These are phyloP conservation scores for Pachycephus smyrnensis DNA, from an alignment of 2,888 invertebrate species.

Conservation along the genomic window DNA sequence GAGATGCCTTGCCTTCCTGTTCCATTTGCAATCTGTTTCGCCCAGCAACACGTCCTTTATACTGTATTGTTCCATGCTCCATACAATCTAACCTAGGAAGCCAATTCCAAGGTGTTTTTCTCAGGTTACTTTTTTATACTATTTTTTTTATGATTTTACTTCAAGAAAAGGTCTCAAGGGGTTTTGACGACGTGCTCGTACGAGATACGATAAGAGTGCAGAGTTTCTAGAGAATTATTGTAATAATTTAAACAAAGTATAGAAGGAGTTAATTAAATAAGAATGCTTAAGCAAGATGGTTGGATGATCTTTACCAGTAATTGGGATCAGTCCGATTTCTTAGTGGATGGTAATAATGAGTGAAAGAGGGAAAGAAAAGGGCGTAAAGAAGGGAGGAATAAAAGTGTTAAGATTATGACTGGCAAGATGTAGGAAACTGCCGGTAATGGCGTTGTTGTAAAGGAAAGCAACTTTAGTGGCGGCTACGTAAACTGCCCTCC, in stretches of 20 bases:
- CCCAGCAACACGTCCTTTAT: background rate
- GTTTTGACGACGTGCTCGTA: background rate
- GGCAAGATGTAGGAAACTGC: background rate
- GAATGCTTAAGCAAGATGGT: background rate
- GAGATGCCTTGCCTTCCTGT: background rate
- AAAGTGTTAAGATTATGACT: background rate
- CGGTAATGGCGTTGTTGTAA: background rate
- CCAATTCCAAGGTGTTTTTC: background rate
- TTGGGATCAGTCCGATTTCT: background rate
- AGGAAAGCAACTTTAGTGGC: background rate
- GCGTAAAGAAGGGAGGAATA: background rate
- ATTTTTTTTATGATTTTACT: background rate
- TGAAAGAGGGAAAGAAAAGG: background rate
- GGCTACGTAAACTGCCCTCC: background rate
- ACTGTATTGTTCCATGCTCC: background rate
- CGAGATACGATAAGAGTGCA: background rate
- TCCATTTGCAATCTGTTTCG: background rate
- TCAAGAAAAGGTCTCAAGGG: background rate
- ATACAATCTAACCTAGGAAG: background rate
- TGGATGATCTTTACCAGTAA: background rate
- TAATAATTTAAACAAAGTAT: background rate
- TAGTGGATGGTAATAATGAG: background rate
- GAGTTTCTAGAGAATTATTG: background rate
- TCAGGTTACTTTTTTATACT: background rate
- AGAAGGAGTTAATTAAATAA: background rate